phyloP scores from a whole-genome alignment of 2,113 vertebrate genomes.

The Sceloporus tristichus region DNA sequence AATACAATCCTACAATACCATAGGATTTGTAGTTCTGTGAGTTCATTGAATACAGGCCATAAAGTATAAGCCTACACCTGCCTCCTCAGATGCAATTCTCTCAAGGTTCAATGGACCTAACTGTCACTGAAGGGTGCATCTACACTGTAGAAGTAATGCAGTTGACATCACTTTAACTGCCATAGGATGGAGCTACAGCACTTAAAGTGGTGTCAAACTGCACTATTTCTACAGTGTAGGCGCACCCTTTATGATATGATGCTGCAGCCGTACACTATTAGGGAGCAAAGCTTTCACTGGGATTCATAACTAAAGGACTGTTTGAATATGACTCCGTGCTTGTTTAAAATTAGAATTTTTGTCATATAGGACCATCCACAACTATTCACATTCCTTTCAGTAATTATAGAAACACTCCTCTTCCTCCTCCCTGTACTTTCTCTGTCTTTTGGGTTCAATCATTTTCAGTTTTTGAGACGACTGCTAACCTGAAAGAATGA shows the following conservation, averaged over 20 bases:
- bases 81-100: neutral
- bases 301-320: neutral
- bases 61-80: neutral
- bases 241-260: no score
- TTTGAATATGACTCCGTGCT: neutral
- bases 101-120: neutral
- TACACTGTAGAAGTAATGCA: no score
- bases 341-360: neutral
- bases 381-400: neutral
- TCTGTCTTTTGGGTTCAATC: neutral
- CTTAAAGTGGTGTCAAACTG: no score
- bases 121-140: neutral
- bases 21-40: no score
- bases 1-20: no score
- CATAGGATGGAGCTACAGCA: no score
- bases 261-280: neutral
- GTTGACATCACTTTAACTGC: no score
- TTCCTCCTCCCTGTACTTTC: neutral
- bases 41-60: no score
- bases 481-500: neutral
- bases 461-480: neutral
- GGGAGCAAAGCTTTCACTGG: neutral
- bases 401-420: neutral
- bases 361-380: neutral
- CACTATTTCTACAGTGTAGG: no score